A percentile compares a stretch with the other conserved stretches of the same genome.
These are phyloP conservation scores for Ichneumon xanthorius DNA, from an alignment of 2,888 invertebrate species.

Conservation along the genomic window DNA sequence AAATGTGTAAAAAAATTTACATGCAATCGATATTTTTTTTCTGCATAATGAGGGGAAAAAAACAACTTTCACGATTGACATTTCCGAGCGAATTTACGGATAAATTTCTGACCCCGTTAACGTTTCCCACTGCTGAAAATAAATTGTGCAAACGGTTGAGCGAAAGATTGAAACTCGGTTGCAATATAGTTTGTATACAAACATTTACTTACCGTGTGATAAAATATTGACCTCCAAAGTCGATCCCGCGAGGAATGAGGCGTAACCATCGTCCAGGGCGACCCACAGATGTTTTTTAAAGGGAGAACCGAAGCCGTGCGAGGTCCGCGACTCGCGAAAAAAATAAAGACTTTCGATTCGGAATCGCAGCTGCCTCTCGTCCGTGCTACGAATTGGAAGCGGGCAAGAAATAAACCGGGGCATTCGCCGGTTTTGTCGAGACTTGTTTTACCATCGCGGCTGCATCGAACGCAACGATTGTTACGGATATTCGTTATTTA, in stretches of 20 bases:
- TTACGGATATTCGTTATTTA: too few relatives aligned
- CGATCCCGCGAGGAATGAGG: not conserved
- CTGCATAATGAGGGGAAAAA: too few relatives aligned
- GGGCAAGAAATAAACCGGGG: constrained; percentile 47
- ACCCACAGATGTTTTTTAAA: constrained; percentile 1
- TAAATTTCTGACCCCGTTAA: not conserved
- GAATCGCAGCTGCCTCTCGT: constrained; percentile 23
- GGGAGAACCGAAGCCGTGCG: constrained; percentile 29
- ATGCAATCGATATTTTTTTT: not conserved
- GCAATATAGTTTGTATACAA: not conserved
- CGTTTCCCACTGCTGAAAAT: not conserved
- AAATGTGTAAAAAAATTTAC: not conserved
- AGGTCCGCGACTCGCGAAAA: not conserved
- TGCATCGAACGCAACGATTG: too few relatives aligned
- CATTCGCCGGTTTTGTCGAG: constrained; percentile 59
- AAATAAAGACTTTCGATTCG: constrained; percentile 16
- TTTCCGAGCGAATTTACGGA: too few relatives aligned
- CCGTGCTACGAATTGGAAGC: constrained; percentile 6
- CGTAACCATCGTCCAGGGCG: not conserved
- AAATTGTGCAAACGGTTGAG: not conserved
- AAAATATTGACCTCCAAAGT: not conserved
- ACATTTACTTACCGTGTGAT: constrained; percentile 42
- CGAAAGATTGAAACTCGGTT: not conserved
- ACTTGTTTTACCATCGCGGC: constrained; percentile 58
- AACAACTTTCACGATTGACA: too few relatives aligned